Conservation (phyloP, 1,140 invertebrate species). For the Drosophila virilis region DNA sequence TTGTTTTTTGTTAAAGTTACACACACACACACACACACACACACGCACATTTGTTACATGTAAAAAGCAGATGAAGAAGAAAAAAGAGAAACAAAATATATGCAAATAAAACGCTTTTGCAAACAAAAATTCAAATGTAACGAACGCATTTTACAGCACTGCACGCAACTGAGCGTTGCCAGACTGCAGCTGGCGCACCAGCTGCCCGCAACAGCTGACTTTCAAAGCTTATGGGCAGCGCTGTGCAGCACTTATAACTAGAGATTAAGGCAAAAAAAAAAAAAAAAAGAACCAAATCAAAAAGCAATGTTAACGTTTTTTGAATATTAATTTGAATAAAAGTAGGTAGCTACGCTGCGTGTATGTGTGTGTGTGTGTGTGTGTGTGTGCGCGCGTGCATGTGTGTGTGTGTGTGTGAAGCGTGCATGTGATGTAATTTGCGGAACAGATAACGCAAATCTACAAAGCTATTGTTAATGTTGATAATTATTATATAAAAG, state of each 20-base stretch:
- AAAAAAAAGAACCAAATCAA: background rate
- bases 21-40: constrained; percentile 21
- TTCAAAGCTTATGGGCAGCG: background rate
- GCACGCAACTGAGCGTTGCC: background rate
- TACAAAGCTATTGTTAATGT: constrained; percentile 8
- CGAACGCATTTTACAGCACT: constrained; percentile 3
- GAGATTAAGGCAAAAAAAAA: constrained; percentile 7
- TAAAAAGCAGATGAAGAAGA: constrained; percentile 7
- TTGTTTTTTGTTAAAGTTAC: constrained; percentile 46
- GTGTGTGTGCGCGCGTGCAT: background rate
- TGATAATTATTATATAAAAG: constrained; percentile 45
- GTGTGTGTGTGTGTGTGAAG: constrained; percentile 11
- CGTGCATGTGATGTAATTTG: constrained; percentile 64
- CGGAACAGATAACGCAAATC: constrained; percentile 39
- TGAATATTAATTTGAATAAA: background rate
- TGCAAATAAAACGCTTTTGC: constrained; percentile 47
- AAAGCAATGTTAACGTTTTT: constrained; percentile 13
- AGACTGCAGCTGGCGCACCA: background rate
- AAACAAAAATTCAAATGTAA: constrained; percentile 15
- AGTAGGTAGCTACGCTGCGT: constrained; percentile 9
- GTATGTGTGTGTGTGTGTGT: background rate
- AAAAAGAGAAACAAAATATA: background rate
- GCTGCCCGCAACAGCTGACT: constrained; percentile 7
- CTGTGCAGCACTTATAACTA: constrained; percentile 10
- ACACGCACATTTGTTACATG: constrained; percentile 45